Conservation (phyloP, 2,888 invertebrate genomes). For the Linyphia triangularis region DNA sequence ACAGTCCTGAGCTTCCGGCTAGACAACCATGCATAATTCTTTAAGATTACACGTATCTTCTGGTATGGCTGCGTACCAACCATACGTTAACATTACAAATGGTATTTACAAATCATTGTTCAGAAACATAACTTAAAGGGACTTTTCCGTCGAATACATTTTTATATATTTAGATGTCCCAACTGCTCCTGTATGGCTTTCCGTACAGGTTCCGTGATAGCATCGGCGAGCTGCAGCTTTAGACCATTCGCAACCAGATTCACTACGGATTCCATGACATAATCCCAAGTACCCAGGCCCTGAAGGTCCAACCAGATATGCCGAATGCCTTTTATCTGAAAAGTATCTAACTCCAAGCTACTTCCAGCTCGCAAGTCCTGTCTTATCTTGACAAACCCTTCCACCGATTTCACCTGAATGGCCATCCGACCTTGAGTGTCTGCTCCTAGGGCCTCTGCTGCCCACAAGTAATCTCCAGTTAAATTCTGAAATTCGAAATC, state of each 20-base stretch:
- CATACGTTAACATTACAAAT: no score
- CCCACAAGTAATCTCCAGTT: conserved; percentile 77
- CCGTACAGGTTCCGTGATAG: conserved; percentile 70
- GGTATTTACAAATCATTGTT: no score
- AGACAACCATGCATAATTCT: no score
- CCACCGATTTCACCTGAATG: conserved; percentile 62
- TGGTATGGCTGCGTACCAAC: no score
- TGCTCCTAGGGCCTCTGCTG: conserved; percentile 72
- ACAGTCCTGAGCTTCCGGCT: no score
- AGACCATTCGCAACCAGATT: conserved; percentile 91
- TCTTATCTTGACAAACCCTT: conserved; percentile 70
- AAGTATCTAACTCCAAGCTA: conserved; percentile 71
- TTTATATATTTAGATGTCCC: conserved; percentile 47
- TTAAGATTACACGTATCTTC: no score
- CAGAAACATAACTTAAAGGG: no score
- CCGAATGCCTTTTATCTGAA: conserved; percentile 77
- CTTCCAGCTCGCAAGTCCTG: conserved; percentile 70
- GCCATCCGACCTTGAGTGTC: conserved; percentile 57
- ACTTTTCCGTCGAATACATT: background rate
- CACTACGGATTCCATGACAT: conserved; percentile 88
- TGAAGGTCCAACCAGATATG: conserved; percentile 80
- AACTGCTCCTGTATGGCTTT: conserved; percentile 73
- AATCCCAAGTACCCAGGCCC: conserved; percentile 92
- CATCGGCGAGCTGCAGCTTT: conserved; percentile 80
- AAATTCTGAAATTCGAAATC: conserved; percentile 77